Evolutionary conservation across 2,888 invertebrate species (phyloP).

Genomic region (Candidula unifasciata): DNA sequence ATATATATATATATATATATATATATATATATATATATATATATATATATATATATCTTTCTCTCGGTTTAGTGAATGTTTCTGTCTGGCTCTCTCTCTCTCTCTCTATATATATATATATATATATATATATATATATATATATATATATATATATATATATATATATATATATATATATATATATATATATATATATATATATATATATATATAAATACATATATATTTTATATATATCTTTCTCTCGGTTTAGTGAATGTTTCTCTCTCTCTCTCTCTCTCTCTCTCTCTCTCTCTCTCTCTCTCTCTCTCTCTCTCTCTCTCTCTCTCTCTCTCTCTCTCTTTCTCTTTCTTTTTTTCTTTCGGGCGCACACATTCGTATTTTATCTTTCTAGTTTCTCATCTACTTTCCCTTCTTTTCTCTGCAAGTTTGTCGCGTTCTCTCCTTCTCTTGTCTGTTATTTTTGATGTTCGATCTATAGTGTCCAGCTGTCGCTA

Average conservation of each 20-base stretch:
- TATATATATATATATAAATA: too few species aligned
- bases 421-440: too few species aligned
- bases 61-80: too few species aligned
- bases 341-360: background rate
- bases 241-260: constrained; percentile 9
- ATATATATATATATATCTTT: constrained; percentile 9
- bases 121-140: background rate
- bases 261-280: too few species aligned
- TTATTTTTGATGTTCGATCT: too few species aligned
- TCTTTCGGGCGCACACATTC: background rate
- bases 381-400: too few species aligned
- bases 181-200: constrained; percentile 37
- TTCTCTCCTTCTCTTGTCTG: too few species aligned
- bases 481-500: too few species aligned
- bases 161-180: constrained; percentile 40
- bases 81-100: constrained; percentile 32
- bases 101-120: background rate
- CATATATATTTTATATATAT: constrained; percentile 12
- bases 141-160: constrained; percentile 43
- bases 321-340: constrained; percentile 5
- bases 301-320: background rate
- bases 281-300: constrained; percentile 7
- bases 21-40: constrained; percentile 36
- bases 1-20: background rate
- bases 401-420: too few species aligned